These are phyloP conservation scores for Euura saliciscinereae DNA, from an alignment of 1,140 invertebrate species.

Conservation along the genomic window DNA sequence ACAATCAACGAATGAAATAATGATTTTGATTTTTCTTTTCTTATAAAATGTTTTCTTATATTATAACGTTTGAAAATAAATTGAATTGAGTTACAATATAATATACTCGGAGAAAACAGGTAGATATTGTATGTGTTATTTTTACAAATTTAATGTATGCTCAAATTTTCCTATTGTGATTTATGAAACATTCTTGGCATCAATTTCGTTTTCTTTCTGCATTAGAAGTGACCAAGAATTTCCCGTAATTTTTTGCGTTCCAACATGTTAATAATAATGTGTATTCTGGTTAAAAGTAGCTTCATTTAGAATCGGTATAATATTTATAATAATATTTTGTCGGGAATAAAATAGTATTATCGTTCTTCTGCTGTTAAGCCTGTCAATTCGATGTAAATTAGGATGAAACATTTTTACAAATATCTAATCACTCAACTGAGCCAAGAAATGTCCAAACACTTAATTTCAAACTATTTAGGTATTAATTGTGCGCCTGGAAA, in stretches of 20 bases:
- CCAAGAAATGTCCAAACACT: too few relatives aligned
- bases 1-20: too few relatives aligned
- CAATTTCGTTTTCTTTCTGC: too few relatives aligned
- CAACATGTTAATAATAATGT: constrained; percentile 25
- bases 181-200: too few relatives aligned
- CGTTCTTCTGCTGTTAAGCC: neutral
- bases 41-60: constrained; percentile 61
- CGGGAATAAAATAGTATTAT: constrained; percentile 18
- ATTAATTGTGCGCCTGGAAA: neutral
- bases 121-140: constrained; percentile 48
- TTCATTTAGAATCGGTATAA: constrained; percentile 14
- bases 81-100: constrained; percentile 54
- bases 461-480: neutral
- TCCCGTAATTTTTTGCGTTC: constrained; percentile 25
- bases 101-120: constrained; percentile 51
- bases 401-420: neutral
- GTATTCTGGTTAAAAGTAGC: constrained; percentile 21
- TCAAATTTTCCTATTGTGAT: constrained; percentile 33
- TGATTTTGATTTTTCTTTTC: neutral
- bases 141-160: constrained; percentile 34
- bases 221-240: too few relatives aligned
- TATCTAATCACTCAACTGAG: neutral
- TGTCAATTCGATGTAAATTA: neutral
- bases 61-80: constrained; percentile 58
- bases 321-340: constrained; percentile 19